These are phyloP conservation scores for Sinohyriopsis cumingii DNA, from an alignment of 2,888 invertebrate genomes.

Conservation along the genomic window DNA sequence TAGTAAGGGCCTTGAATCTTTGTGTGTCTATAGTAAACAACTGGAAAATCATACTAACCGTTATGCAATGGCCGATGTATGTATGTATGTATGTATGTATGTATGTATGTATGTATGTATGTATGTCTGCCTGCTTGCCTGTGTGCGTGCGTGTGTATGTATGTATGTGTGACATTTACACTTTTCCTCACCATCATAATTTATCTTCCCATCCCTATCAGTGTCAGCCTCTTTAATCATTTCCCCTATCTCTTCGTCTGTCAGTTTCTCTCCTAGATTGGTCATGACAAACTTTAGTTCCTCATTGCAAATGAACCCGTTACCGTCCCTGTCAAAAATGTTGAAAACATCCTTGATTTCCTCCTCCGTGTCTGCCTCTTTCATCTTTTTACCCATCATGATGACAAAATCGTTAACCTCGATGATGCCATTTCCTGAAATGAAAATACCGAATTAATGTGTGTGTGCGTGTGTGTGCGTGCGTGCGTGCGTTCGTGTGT, in stretches of 20 bases:
- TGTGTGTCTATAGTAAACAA: too few species aligned
- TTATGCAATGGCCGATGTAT: too few species aligned
- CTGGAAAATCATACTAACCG: too few species aligned
- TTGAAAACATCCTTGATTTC: constrained; percentile 99
- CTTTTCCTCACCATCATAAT: constrained; percentile 81
- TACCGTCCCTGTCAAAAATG: constrained; percentile 98
- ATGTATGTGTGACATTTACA: neutral
- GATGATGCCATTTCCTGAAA: constrained; percentile 91
- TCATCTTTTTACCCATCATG: constrained; percentile 99
- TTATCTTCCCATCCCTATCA: constrained; percentile 99
- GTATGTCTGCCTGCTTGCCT: too few species aligned
- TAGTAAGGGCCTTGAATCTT: too few species aligned
- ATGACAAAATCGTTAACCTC: constrained; percentile 99
- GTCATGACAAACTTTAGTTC: constrained; percentile 99
- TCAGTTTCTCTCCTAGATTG: constrained; percentile 98
- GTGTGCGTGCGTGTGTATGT: too few species aligned
- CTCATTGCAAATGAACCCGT: constrained; percentile 98
- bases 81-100: too few species aligned
- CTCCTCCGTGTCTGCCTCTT: constrained; percentile 98
- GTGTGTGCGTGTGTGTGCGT: neutral
- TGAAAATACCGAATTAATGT: neutral
- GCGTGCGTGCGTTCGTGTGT: neutral
- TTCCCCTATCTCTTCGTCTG: constrained; percentile 99
- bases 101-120: too few species aligned
- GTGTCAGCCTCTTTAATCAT: constrained; percentile 99